Percentiles rank a stretch among this genome's conserved stretches.
Conservation (phyloP, 1,140 invertebrate genomes). For the Anastatus disparis region DNA sequence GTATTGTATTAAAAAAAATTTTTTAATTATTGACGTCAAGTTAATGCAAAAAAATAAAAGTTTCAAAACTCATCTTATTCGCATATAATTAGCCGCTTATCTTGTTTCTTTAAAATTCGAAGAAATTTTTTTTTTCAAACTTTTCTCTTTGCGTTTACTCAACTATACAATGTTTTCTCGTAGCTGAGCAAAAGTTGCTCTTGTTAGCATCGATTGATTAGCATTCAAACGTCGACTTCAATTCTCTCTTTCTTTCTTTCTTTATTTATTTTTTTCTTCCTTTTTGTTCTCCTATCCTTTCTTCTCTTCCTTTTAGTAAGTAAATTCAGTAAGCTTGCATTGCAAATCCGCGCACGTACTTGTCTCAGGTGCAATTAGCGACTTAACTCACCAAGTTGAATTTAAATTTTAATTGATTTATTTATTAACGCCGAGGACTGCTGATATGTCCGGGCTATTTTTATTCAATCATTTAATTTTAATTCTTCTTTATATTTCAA, state of each 20-base stretch:
- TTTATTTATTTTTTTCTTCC: no score
- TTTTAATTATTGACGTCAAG: no score
- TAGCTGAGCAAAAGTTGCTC: conserved; percentile 15
- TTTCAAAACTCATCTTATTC: no score
- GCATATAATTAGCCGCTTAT: neutral
- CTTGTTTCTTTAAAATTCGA: neutral
- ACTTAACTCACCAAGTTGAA: conserved; percentile 57
- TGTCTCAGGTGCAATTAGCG: conserved; percentile 57
- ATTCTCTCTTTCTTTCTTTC: conserved; percentile 43
- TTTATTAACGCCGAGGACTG: conserved; percentile 54
- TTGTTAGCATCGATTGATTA: conserved; percentile 40
- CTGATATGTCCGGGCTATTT: no score
- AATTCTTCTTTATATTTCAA: no score
- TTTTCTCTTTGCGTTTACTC: neutral
- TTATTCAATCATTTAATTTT: no score
- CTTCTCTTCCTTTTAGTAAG: conserved; percentile 8
- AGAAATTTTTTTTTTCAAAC: neutral
- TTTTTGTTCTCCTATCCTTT: no score
- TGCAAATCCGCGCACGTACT: conserved; percentile 58
- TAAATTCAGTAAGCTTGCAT: conserved; percentile 50
- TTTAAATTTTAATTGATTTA: conserved; percentile 65
- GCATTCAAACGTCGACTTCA: conserved; percentile 48
- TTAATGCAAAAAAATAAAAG: no score
- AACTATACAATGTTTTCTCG: conserved; percentile 4
- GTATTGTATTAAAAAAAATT: neutral